Conservation (phyloP, 2,888 invertebrate species). For the Archips xylosteana region DNA sequence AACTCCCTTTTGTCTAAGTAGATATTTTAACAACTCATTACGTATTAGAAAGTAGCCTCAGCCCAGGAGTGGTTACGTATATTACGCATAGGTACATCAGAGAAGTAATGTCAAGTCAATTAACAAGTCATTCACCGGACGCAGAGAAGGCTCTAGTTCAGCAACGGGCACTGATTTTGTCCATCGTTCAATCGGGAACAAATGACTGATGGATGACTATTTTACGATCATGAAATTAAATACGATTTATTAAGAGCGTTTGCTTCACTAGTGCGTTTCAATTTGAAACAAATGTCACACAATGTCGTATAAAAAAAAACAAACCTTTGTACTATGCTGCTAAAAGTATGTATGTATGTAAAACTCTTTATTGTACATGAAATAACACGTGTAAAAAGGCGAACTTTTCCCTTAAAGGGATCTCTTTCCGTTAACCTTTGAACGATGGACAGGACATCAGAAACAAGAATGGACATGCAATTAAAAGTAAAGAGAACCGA, state of each 20-base stretch:
- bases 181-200: conserved; percentile 46
- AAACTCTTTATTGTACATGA: too few species aligned
- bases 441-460: too few species aligned
- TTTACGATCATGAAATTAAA: conserved; percentile 44
- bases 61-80: neutral
- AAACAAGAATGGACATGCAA: too few species aligned
- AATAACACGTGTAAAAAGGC: too few species aligned
- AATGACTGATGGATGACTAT: conserved; percentile 58
- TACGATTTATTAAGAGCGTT: neutral
- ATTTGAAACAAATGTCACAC: neutral
- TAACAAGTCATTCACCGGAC: conserved; percentile 76
- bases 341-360: too few species aligned
- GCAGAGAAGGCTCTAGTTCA: conserved; percentile 56
- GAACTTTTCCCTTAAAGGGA: too few species aligned
- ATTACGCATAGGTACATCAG: conserved; percentile 55
- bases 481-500: too few species aligned
- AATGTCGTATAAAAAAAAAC: neutral
- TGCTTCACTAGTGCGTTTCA: neutral
- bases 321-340: neutral
- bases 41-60: neutral
- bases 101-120: conserved; percentile 68
- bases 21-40: neutral
- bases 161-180: conserved; percentile 57
- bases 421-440: too few species aligned
- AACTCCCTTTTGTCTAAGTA: neutral